Base-by-base conservation (phyloP, 1,140 invertebrate species). In the Megalonaias nervosa region DNA sequence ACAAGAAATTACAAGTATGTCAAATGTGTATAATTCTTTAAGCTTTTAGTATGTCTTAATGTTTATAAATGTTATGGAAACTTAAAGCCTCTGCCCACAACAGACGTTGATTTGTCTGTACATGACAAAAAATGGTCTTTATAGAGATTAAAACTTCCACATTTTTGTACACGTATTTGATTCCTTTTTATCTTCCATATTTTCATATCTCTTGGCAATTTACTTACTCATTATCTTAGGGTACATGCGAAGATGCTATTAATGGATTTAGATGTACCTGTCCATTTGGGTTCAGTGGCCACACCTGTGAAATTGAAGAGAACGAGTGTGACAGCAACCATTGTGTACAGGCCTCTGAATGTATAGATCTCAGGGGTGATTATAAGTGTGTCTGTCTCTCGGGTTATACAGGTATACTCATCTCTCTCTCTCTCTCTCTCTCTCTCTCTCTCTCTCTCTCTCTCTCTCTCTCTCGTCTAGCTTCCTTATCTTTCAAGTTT, bases 311-410 rank as follows among this genome's bases (percentile, higher is more conserved):
- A 21, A 67, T 77, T 66, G 68, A 74, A 14, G 21, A 66, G 12
- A 69, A 70, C 4, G 70, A 75, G 21, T 77, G 70, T 79, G 17
- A 55, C 2, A 67, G 61, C 19, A 71, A 67, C 31, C 84, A 82
- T 15, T 85, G 84, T 77, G 61, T 77, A 9, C 64, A 77, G 31
- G 82, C 75, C 16, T 65, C 55, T 0, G 21, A 21, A 6, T 85
- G 84, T 69, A 67, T 76, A n/a, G 81, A 86, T 72, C n/a, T 68
- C 13, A 26, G 76, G 13, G 71, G 71, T 31, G 65, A 68, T 26
- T 86, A 83, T 64, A 66, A 4, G 16, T 86, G 85, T 78, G 26
- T 67, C 16, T 86, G 87, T 79, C 26, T 60, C 19, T 48, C 73
- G 17, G 83, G 82, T 16, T 86, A 77, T 77, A 79, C 81, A 64